These are phyloP conservation scores for Halesus radiatus DNA, from an alignment of 1,140 invertebrate genomes.

Conservation along the genomic window DNA sequence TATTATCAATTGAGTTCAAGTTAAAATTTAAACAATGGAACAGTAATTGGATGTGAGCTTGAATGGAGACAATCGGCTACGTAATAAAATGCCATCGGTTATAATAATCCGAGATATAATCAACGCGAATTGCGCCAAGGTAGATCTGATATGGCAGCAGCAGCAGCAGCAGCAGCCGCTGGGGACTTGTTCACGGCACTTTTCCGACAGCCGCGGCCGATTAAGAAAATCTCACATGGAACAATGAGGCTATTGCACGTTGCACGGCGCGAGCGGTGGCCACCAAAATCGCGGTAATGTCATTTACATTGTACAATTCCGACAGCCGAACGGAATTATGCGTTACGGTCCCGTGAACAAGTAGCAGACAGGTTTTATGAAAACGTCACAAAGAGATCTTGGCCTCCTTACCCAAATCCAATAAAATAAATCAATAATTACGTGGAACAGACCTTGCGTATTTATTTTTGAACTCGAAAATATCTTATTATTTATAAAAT, in stretches of 20 bases:
- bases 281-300: conserved; percentile 47
- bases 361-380: conserved; percentile 57
- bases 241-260: conserved; percentile 19
- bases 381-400: conserved; percentile 58
- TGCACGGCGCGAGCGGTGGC: conserved; percentile 10
- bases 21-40: conserved; percentile 16
- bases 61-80: conserved; percentile 9
- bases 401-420: conserved; percentile 58
- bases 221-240: conserved; percentile 34
- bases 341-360: conserved; percentile 56
- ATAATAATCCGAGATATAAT: conserved; percentile 1
- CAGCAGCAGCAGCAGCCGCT: conserved; percentile 13
- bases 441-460: conserved; percentile 44
- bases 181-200: conserved; percentile 10
- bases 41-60: not conserved
- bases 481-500: not conserved
- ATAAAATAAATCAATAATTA: conserved; percentile 49
- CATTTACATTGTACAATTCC: conserved; percentile 51
- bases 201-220: not conserved
- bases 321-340: conserved; percentile 54
- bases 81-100: conserved; percentile 17
- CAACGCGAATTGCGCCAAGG: conserved; percentile 28
- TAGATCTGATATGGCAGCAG: conserved; percentile 15
- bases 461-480: conserved; percentile 22
- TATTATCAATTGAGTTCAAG: conserved; percentile 22